Percentiles rank a stretch among this genome's conserved stretches.
phyloP scores from a whole-genome alignment of 2,888 invertebrate species.

The Coelogynopora nodosa region DNA sequence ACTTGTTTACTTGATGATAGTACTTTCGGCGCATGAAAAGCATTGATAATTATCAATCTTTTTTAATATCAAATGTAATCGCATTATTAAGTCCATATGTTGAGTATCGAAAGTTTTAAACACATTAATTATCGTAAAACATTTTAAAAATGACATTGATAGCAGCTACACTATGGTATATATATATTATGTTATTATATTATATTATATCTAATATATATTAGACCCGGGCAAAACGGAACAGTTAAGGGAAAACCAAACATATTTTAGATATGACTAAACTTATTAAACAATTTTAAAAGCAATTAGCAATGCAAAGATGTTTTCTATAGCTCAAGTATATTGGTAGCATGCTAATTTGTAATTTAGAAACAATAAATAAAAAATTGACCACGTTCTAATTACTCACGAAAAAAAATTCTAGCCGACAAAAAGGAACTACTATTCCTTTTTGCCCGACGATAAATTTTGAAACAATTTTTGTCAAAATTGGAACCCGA shows the following conservation, averaged over 20 bases:
- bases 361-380: background rate
- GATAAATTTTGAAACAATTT: background rate
- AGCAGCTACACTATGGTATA: too few relatives aligned
- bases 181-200: too few relatives aligned
- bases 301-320: background rate
- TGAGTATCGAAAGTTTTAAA: too few relatives aligned
- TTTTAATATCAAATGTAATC: too few relatives aligned
- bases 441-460: background rate
- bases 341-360: background rate
- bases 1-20: too few relatives aligned
- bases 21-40: too few relatives aligned
- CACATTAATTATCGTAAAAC: too few relatives aligned
- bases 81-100: too few relatives aligned
- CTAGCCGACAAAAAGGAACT: background rate
- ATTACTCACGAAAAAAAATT: background rate
- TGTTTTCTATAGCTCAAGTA: background rate
- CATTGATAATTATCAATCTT: too few relatives aligned
- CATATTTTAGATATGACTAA: background rate
- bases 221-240: background rate
- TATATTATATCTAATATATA: too few relatives aligned
- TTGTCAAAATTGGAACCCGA: background rate
- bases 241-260: background rate
- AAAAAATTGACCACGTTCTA: background rate
- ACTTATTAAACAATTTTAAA: background rate
- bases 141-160: too few relatives aligned